phyloP scores from a whole-genome alignment of 2,888 invertebrate species.

The Serrognathus titanus region DNA sequence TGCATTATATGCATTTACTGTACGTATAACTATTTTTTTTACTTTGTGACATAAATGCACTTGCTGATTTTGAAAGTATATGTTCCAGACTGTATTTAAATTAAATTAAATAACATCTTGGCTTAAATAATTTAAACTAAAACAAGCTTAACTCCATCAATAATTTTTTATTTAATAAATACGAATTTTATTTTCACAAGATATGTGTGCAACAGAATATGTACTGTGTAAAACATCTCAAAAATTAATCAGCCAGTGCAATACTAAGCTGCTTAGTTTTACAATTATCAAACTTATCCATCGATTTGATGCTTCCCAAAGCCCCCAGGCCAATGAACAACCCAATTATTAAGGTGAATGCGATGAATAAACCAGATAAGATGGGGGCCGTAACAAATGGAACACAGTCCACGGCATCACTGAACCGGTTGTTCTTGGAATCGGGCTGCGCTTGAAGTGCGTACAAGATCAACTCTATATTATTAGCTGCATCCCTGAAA shows the following conservation, averaged over 20 bases:
- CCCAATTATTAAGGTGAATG: constrained; percentile 59
- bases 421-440: constrained; percentile 47
- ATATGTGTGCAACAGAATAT: too few relatives aligned
- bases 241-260: constrained; percentile 44
- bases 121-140: too few relatives aligned
- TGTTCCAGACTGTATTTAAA: too few relatives aligned
- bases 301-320: constrained; percentile 71
- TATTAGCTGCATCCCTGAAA: constrained; percentile 38
- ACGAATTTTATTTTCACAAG: too few relatives aligned
- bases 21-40: too few relatives aligned
- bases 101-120: too few relatives aligned
- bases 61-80: too few relatives aligned
- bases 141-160: too few relatives aligned
- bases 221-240: too few relatives aligned
- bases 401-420: constrained; percentile 65
- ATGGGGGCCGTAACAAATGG: constrained; percentile 73
- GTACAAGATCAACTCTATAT: constrained; percentile 38
- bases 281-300: constrained; percentile 80
- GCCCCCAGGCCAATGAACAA: constrained; percentile 65
- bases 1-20: too few relatives aligned
- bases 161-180: too few relatives aligned
- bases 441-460: constrained; percentile 51
- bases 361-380: constrained; percentile 69
- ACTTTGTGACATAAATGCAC: too few relatives aligned
- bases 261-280: constrained; percentile 72